phyloP scores from a whole-genome alignment of 2,888 invertebrate species.

The Drosophila diplacantha region DNA sequence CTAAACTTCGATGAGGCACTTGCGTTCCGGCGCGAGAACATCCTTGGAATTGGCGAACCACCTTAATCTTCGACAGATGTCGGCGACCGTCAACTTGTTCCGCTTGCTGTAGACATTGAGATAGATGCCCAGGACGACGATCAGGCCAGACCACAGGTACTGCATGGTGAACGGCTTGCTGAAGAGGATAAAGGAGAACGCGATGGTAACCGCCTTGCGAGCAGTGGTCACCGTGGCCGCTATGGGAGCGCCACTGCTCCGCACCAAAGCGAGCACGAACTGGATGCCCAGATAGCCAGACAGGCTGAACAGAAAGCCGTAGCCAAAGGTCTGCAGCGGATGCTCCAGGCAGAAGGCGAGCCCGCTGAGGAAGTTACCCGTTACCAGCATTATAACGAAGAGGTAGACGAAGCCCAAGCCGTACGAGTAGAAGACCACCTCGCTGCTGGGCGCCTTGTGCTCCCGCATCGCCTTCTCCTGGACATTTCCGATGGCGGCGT shows the following conservation, averaged over 20 bases:
- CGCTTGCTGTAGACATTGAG: conserved; percentile 93
- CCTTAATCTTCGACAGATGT: conserved; percentile 60
- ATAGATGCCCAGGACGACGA: conserved; percentile 94
- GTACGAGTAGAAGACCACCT: conserved; percentile 96
- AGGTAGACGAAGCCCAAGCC: conserved; percentile 91
- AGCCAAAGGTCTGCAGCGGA: conserved; percentile 87
- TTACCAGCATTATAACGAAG: conserved; percentile 83
- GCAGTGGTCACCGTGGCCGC: conserved; percentile 96
- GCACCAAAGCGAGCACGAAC: conserved; percentile 92
- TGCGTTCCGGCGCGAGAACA: conserved; percentile 60
- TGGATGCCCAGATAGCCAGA: conserved; percentile 96
- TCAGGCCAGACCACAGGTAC: conserved; percentile 93
- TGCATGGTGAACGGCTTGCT: conserved; percentile 95
- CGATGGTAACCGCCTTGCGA: conserved; percentile 93
- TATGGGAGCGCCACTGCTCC: conserved; percentile 92
- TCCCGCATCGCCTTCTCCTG: conserved; percentile 97
- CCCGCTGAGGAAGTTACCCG: conserved; percentile 87
- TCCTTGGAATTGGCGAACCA: conserved; percentile 36
- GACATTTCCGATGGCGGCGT: conserved; percentile 97
- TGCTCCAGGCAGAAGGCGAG: conserved; percentile 86
- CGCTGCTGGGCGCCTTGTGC: conserved; percentile 89
- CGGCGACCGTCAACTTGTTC: conserved; percentile 77
- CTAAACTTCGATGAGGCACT: conserved; percentile 74
- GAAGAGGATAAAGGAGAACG: conserved; percentile 95
- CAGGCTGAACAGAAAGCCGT: conserved; percentile 90